Evolutionary conservation across 2,113 vertebrate genomes (phyloP).

Genomic region (Chelonoidis abingdonii): DNA sequence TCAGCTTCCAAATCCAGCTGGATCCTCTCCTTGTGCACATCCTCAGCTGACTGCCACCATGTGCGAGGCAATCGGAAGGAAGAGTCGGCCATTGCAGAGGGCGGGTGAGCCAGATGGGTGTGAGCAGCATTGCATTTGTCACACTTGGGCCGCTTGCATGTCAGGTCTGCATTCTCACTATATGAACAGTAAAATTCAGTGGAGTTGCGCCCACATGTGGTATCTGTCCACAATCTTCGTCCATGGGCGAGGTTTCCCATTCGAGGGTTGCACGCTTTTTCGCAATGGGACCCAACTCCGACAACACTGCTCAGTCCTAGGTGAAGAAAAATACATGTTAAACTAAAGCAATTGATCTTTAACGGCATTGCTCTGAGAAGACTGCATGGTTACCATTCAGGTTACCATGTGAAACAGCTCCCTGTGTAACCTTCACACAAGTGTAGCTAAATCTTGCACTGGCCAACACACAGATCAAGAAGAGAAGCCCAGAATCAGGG

Average conservation of each 20-base stretch:
- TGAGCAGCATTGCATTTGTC: constrained; percentile 85
- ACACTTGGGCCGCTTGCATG: constrained; percentile 81
- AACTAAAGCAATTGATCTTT: neutral
- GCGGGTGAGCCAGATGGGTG: constrained; percentile 83
- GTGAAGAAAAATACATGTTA: constrained; percentile 5
- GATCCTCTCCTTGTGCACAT: constrained; percentile 83
- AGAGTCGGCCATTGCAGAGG: constrained; percentile 93
- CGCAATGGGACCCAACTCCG: constrained; percentile 82
- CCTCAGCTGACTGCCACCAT: constrained; percentile 95
- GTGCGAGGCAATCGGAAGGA: constrained; percentile 92
- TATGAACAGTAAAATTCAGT: constrained; percentile 88
- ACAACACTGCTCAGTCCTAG: constrained; percentile 72
- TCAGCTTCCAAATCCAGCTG: constrained; percentile 92
- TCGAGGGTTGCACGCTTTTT: constrained; percentile 93
- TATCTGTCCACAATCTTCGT: constrained; percentile 86
- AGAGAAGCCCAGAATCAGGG: neutral
- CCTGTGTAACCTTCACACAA: neutral
- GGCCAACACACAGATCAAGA: neutral
- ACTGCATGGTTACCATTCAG: neutral
- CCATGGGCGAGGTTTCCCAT: constrained; percentile 95
- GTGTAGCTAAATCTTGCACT: rapidly evolving
- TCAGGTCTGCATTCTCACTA: constrained; percentile 71
- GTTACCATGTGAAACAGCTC: neutral
- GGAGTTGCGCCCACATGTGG: constrained; percentile 84
- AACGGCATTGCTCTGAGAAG: neutral